Conservation (phyloP, 2,113 vertebrate genomes). For the Paralichthys olivaceus region DNA sequence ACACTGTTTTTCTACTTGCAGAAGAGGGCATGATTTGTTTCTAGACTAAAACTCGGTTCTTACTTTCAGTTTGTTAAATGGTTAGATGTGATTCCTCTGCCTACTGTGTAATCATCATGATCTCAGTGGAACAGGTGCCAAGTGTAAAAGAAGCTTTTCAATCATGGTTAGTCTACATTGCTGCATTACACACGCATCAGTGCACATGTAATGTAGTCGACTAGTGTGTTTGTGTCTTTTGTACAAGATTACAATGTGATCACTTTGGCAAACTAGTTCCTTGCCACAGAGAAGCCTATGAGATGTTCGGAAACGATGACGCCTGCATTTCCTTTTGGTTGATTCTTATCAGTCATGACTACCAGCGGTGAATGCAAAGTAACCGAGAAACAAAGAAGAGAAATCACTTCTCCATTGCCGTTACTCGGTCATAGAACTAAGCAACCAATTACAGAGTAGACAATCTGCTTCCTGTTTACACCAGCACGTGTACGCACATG, state of each 20-base stretch:
- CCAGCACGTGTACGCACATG: not conserved
- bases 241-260: constrained; percentile 7
- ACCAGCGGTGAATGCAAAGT: no score
- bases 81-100: not conserved
- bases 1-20: not conserved
- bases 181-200: not conserved
- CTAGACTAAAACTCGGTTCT: not conserved
- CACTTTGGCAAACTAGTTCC: constrained; percentile 27
- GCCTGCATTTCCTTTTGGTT: no score
- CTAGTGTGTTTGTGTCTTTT: not conserved
- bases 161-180: not conserved
- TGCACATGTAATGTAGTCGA: no score
- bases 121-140: not conserved
- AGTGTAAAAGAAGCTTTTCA: constrained; percentile 1
- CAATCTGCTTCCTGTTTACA: no score
- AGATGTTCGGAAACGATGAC: no score
- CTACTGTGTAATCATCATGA: not conserved
- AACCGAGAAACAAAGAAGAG: no score
- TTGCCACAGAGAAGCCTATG: not conserved
- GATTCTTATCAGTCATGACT: no score
- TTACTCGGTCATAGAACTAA: no score
- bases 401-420: no score
- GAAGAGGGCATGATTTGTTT: not conserved
- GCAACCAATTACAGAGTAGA: no score
- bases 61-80: not conserved